These are phyloP conservation scores for Narcine bancroftii DNA, from an alignment of 2,113 vertebrate genomes.

Conservation along the genomic window DNA sequence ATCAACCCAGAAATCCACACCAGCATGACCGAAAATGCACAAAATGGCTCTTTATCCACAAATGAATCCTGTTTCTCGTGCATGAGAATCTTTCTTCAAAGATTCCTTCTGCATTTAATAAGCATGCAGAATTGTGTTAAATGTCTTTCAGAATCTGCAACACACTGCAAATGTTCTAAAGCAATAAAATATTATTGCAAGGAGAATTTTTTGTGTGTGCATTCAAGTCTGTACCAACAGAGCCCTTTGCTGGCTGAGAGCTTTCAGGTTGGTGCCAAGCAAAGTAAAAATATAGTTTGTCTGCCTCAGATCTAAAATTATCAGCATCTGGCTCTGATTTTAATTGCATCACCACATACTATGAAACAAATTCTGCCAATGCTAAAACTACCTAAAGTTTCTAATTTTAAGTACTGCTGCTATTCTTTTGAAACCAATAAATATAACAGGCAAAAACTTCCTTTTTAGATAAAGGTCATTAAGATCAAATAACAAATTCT, in stretches of 20 bases:
- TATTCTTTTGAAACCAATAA: background rate
- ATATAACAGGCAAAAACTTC: background rate
- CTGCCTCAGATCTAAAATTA: background rate
- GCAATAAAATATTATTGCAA: background rate
- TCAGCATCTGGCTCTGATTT: background rate
- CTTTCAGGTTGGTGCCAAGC: background rate
- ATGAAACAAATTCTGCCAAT: background rate
- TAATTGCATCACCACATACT: background rate
- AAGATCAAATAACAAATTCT: background rate
- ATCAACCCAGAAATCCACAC: too few relatives aligned
- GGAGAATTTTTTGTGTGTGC: background rate
- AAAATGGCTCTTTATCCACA: too few relatives aligned
- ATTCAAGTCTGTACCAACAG: background rate
- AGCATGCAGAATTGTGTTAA: background rate
- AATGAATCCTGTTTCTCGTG: too few relatives aligned
- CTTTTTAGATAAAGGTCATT: background rate
- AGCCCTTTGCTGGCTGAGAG: background rate
- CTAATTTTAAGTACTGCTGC: background rate
- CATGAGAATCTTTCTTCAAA: background rate
- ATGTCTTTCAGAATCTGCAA: background rate
- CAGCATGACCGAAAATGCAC: too few relatives aligned
- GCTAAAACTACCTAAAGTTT: background rate
- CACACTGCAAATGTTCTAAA: background rate
- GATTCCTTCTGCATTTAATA: background rate
- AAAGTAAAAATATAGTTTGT: background rate